These are phyloP conservation scores for Drosophila ercepeae DNA, from an alignment of 1,140 invertebrate species.

Conservation along the genomic window DNA sequence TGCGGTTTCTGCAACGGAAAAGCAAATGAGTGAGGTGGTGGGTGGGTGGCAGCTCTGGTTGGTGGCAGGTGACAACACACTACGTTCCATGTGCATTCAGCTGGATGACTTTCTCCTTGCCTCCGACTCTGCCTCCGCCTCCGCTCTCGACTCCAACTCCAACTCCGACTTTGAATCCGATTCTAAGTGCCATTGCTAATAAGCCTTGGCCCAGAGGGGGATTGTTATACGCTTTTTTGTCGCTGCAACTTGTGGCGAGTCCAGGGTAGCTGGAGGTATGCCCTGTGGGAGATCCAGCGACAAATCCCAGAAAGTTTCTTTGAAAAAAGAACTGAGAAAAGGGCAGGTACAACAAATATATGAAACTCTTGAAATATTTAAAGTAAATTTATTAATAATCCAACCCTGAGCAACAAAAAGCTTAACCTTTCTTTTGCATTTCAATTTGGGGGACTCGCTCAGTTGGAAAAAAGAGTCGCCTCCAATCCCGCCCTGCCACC, in stretches of 20 bases:
- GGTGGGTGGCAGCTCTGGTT: conserved; percentile 4
- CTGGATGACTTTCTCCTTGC: conserved; percentile 58
- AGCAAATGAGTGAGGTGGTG: not conserved
- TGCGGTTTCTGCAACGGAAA: conserved; percentile 52
- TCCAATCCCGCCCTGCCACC: conserved; percentile 4
- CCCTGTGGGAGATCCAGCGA: too few relatives aligned
- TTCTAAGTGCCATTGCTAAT: conserved; percentile 71
- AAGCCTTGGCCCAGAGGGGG: conserved; percentile 23
- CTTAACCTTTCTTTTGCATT: conserved; percentile 18
- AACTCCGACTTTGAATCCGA: conserved; percentile 37
- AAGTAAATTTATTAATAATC: too few relatives aligned
- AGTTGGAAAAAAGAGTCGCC: conserved; percentile 40
- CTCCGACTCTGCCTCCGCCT: not conserved
- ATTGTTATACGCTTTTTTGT: conserved; percentile 28
- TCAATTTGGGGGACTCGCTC: conserved; percentile 40
- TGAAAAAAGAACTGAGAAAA: too few relatives aligned
- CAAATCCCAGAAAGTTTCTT: too few relatives aligned
- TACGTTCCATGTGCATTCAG: conserved; percentile 36
- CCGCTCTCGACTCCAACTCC: not conserved
- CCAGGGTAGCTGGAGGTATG: conserved; percentile 27
- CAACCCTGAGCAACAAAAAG: conserved; percentile 25
- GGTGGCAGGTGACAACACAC: conserved; percentile 26
- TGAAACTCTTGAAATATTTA: not conserved
- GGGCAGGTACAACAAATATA: too few relatives aligned
- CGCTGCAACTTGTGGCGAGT: conserved; percentile 23